These are phyloP conservation scores for Gopherus evgoodei DNA, from an alignment of 2,113 vertebrate genomes.

Conservation along the genomic window DNA sequence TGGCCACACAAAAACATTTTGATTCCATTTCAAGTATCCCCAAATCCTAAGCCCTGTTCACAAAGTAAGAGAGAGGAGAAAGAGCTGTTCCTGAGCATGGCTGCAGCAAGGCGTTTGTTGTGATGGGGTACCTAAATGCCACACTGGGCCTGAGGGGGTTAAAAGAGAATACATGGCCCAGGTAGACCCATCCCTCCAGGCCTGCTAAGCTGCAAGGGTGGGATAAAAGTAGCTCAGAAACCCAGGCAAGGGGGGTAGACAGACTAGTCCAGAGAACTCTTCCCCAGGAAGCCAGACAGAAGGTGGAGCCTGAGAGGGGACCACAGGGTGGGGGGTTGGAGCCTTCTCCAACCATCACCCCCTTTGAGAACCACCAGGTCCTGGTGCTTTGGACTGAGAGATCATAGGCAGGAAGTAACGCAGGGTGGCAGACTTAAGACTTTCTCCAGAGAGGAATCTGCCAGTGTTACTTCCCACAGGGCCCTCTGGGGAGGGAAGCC, in stretches of 20 bases:
- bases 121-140: background rate
- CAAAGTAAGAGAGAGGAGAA: background rate
- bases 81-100: background rate
- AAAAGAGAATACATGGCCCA: background rate
- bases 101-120: background rate
- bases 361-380: background rate
- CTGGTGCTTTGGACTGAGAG: background rate
- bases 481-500: background rate
- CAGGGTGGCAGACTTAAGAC: background rate
- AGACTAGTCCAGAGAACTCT: background rate
- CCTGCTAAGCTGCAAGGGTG: background rate
- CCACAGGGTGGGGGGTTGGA: background rate
- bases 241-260: background rate
- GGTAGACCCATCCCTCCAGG: background rate
- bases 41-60: background rate
- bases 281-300: background rate
- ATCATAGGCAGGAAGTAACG: background rate
- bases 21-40: background rate
- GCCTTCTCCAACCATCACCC: background rate
- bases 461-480: background rate
- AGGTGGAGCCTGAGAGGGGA: background rate
- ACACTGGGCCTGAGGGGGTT: background rate
- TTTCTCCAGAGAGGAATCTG: background rate
- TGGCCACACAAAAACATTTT: background rate
- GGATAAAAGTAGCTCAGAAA: background rate